Evolutionary conservation across 2,888 invertebrate genomes (phyloP), one percentile per base, ranked within the genome.

Genomic region (Limnephilus marmoratus): DNA sequence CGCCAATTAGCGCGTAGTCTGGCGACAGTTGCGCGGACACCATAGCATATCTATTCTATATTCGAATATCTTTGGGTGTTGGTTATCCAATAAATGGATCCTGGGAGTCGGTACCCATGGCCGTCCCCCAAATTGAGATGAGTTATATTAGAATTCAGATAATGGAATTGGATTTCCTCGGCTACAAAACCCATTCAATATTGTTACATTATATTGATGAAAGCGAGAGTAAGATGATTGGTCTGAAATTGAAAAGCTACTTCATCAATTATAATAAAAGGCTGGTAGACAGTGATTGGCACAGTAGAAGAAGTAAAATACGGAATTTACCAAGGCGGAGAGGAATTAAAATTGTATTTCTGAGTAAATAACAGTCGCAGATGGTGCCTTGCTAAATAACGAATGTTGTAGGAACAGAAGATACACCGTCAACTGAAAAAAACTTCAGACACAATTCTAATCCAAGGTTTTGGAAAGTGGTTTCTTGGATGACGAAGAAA

Each of bases 341-440:
- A 68, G 68, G 68, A 68, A 68, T 68, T 68, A 68, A 68, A 68
- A 68, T n/a, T 68, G 68, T 68, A 68, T 68, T 68, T n/a, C 68
- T 24, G 24, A n/a, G 68, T 9, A 68, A 68, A 68, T 68, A 24
- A n/a, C 9, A 68, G 24, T 68, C 68, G n/a, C 68, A 68, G 68
- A n/a, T 68, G 68, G 68, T 68, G 68, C 68, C 68, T 68, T 68
- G 68, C 24, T 68, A 68, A 68, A n/a, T 68, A 68, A 68, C 68
- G 68, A 68, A 24, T 68, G 68, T n/a, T 68, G 68, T 68, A 68
- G 9, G 68, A 68, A 68, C 68, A 68, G 68, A 68, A 53, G 18
- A 18, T 53, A 53, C 53, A 53, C 5, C 11, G 9, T n/a, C n/a
- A n/a, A n/a, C 24, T 68, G 68, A 24, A 68, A n/a, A 31, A 68